Evolutionary conservation across 2,888 invertebrate species (phyloP), one percentile per base, ranked within the genome.

Genomic region (Nasonia oneida): DNA sequence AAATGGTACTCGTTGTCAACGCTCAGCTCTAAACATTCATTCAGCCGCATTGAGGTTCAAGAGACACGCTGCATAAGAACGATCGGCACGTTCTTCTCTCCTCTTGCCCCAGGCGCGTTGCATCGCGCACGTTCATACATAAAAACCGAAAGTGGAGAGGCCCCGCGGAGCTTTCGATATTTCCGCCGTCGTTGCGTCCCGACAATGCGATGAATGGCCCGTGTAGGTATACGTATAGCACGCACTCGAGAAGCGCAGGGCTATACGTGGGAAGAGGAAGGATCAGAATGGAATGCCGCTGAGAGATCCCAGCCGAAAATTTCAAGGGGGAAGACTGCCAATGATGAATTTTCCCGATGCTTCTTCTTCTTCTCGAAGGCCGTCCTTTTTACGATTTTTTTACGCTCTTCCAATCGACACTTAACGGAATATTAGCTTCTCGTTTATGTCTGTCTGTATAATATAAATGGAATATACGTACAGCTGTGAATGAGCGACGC

Each of bases 121-220:
- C 42, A 42, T 42, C 53, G 8, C 53, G 15, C 14, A 57, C n/a
- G n/a, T 15, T 5, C 14, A 33, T 8, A 10, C 29, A 70, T 33
- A 79, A 79, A 79, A 79, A 79, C 70, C 70, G 79, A 79, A 70
- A 79, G 79, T 79, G 73, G 33, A 29, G 42, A n/a, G n/a, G 70
- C 70, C 79, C 70, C 71, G 73, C 15, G 61, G 74, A 42, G 74
- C 74, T 76, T 57, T 61, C 57, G 61, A 73, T 81, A 73, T 73
- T 81, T 73, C 73, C 71, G 71, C 37, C 47, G 47, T 14, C 39
- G 39, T 12, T 33, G 37, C 37, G 3, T 4, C 6, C 15, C 73
- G n/a, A 67, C 50, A 79, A 79, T 70, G 73, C 42, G 23, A 33
- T 39, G 81, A 71, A 53, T n/a, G 42, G 39, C n/a, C 3, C 70